These are phyloP conservation scores for Spilarctia lutea DNA, from an alignment of 2,888 invertebrate genomes.

Conservation along the genomic window DNA sequence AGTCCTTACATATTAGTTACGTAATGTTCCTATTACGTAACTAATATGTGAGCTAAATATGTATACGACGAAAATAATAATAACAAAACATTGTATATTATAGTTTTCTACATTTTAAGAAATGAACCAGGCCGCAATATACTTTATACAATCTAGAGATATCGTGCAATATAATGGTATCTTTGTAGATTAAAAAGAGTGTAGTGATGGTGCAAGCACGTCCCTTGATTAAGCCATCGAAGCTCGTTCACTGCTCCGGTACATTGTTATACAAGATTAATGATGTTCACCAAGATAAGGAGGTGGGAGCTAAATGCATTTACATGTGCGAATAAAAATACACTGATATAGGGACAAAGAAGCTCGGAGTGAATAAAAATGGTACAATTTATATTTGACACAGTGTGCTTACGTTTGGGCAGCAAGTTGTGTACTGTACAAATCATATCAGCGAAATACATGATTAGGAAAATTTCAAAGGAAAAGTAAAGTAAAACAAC, in stretches of 20 bases:
- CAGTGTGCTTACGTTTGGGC: constrained; percentile 43
- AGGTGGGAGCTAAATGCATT: constrained; percentile 85
- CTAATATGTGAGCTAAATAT: neutral
- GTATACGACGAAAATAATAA: neutral
- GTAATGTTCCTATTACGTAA: neutral
- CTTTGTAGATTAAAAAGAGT: constrained; percentile 65
- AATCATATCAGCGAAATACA: neutral
- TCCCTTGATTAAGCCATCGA: constrained; percentile 81
- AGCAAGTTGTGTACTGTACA: constrained; percentile 12
- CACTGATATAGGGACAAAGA: constrained; percentile 82
- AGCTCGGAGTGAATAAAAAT: constrained; percentile 73
- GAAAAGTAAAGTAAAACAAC: too few relatives aligned
- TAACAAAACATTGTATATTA: neutral
- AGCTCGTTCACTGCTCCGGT: constrained; percentile 70
- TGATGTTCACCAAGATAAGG: constrained; percentile 82
- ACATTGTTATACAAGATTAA: constrained; percentile 86
- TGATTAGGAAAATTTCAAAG: too few relatives aligned
- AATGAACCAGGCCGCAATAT: constrained; percentile 39
- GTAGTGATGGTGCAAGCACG: constrained; percentile 62
- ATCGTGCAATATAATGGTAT: constrained; percentile 55
- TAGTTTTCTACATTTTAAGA: neutral
- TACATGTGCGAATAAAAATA: constrained; percentile 84
- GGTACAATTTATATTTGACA: constrained; percentile 60
- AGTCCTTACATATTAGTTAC: too few relatives aligned
- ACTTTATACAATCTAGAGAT: constrained; percentile 36